phyloP scores from a whole-genome alignment of 2,797 vertebrate genomes.

The Gallinago stenura region DNA sequence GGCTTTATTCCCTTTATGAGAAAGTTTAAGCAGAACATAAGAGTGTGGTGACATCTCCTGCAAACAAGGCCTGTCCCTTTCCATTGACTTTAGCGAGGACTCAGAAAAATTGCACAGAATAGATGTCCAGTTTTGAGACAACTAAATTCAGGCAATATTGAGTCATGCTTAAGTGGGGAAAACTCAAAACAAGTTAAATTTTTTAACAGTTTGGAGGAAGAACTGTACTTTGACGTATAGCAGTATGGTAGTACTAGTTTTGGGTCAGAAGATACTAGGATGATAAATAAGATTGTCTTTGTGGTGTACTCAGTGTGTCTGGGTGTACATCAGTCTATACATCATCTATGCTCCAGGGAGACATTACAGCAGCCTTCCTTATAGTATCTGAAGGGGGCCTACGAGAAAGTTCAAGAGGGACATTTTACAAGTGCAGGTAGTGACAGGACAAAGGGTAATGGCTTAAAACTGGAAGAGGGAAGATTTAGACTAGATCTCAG shows the following conservation, averaged over 20 bases:
- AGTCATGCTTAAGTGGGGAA: neutral
- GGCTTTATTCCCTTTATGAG: neutral
- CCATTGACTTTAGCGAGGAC: neutral
- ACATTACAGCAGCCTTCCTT: too few species aligned
- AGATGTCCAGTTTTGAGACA: neutral
- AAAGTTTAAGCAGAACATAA: neutral
- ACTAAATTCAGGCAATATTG: neutral
- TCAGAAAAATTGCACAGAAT: neutral
- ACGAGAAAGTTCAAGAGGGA: too few species aligned
- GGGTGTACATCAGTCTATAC: neutral
- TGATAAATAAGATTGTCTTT: neutral
- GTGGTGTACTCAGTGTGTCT: neutral
- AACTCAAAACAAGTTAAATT: neutral
- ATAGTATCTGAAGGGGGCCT: too few species aligned
- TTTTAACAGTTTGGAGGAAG: neutral
- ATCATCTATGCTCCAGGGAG: too few species aligned
- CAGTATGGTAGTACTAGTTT: neutral
- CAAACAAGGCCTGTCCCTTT: neutral
- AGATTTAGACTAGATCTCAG: too few species aligned
- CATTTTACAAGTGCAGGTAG: too few species aligned
- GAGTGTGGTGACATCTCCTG: neutral
- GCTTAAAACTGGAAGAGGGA: too few species aligned
- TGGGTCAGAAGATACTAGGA: neutral
- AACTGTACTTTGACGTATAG: neutral
- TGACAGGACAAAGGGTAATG: too few species aligned